Evolutionary conservation across 2,113 vertebrate genomes (phyloP), one percentile per base, ranked within the genome.

Genomic region (Eretmodus cyanostictus): DNA sequence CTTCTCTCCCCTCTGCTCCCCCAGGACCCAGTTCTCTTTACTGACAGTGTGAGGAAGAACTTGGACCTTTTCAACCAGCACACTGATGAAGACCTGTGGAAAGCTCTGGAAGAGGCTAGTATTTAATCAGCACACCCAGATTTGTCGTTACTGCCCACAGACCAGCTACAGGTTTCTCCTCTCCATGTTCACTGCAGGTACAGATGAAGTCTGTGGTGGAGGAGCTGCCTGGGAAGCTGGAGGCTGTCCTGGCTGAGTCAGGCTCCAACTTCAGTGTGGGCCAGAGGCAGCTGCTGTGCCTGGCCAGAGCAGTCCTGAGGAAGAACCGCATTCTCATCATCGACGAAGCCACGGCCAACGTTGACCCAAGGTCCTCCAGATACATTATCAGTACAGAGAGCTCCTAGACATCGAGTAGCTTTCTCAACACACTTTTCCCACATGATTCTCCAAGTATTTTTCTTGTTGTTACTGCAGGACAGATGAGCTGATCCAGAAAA

Each of bases 201-300:
- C 98, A 99, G 47, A 95, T 99, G 76, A 99, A 98, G 93, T 94
- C 97, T 61, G 95, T 94, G 86, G 97, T 99, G 54, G 98, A 99
- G 95, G 98, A 99, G 76, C 95, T 99, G 6, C 98, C 98, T 7
- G 92, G 94, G 12, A 98, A 98, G 95, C 89, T 99, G 94, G 98
- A 99, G 92, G 97, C 97, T 0, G 96, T 98, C 81, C 95, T 99
- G 94, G 98, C 98, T 7, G 99, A 99, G 95, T 98, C 98, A 0
- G 99, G 98, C 22, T 98, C 98, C 63, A 99, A 99, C 96, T 99
- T 99, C 92, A 99, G 99, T 14, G 96, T 99, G 89, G 98, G 99
- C 81, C 99, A 99, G 93, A 97, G 98, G 54, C 98, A 99, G 81
- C 93, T 99, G 87, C 98, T 99, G 88, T 99, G 98, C 93, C 96